Base-by-base conservation (phyloP, 2,797 vertebrate species). In the Cirrhinus molitorella region DNA sequence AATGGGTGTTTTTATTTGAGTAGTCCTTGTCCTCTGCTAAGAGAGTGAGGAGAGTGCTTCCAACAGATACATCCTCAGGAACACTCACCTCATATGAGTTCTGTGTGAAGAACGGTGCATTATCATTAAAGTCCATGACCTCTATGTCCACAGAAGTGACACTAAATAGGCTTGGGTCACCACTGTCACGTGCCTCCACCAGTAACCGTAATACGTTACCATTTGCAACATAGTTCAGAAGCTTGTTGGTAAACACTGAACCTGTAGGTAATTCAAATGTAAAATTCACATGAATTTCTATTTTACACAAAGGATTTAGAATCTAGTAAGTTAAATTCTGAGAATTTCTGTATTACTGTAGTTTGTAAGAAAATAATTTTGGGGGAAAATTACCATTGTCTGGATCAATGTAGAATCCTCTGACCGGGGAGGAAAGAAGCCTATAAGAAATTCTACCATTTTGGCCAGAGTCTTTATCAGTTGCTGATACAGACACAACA, bases 181-280 rank as follows among this genome's bases (percentile, higher is more conserved):
- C 97, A 73, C 91, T 89, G 73, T 99, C 97, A 31, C 73, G 90
- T 23, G 97, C 97, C 91, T 99, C 97, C 55, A 98, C 92, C 37
- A 97, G 91, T 43, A 99, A 91, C 59, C 85, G 94, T 88, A 97
- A 43, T 45, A 87, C 34, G 77, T 95, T 93, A 88, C 78, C 90
- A 66, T 92, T 93, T 76, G 93, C 89, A 83, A 94, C 85, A 65
- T 89, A 86, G 57, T 89, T 92, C 68, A 96, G 21, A 34, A 95
- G 91, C 63, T 90, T 93, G 5, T 76, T 93, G 71, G 95, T 93
- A 79, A 95, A 97, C 90, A 99, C 73, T 3, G 96, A 96, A 63
- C 97, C 98, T 99, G 88, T 23, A 95, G 95, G 86, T 81, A 43
- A n/a, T n/a, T n/a, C n/a, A n/a, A n/a, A n/a, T n/a, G 81, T 87